Conservation (phyloP, 2,888 invertebrate genomes). For the Cephus runcator region DNA sequence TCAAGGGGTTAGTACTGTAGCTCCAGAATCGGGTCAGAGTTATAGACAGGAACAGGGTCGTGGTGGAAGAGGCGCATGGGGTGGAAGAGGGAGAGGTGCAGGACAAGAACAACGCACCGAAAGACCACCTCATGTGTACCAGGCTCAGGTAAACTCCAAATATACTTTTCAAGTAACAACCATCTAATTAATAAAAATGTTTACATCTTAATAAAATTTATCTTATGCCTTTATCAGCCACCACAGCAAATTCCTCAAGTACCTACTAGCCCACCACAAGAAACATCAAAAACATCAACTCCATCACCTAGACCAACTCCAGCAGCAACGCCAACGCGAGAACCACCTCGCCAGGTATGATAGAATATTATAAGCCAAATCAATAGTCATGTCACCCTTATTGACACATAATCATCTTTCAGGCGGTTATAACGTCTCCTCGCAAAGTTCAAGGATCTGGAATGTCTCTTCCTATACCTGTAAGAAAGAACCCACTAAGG, state of each 20-base stretch:
- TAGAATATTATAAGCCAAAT: background rate
- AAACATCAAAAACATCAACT: background rate
- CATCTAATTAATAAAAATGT: background rate
- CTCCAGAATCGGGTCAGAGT: background rate
- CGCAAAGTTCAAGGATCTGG: slow-evolving; percentile 4
- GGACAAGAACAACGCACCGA: background rate
- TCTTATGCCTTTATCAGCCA: background rate
- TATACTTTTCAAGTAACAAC: background rate
- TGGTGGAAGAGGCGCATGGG: background rate
- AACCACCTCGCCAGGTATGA: background rate
- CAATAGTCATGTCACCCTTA: background rate
- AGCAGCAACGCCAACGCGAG: slow-evolving; percentile 4
- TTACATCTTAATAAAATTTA: background rate
- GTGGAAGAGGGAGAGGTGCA: slow-evolving; percentile 59
- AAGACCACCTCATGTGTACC: background rate
- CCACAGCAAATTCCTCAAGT: background rate
- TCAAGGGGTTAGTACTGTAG: background rate
- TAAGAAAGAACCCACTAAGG: slow-evolving; percentile 26
- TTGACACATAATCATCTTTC: background rate
- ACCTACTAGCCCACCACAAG: background rate
- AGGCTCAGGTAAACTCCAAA: background rate
- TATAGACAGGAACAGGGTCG: background rate
- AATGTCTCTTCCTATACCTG: slow-evolving; percentile 35
- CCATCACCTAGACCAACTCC: background rate
- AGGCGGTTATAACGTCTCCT: slow-evolving; percentile 4